Evolutionary conservation across 2,113 vertebrate genomes (phyloP).

Genomic region (Zosterops pallidus): DNA sequence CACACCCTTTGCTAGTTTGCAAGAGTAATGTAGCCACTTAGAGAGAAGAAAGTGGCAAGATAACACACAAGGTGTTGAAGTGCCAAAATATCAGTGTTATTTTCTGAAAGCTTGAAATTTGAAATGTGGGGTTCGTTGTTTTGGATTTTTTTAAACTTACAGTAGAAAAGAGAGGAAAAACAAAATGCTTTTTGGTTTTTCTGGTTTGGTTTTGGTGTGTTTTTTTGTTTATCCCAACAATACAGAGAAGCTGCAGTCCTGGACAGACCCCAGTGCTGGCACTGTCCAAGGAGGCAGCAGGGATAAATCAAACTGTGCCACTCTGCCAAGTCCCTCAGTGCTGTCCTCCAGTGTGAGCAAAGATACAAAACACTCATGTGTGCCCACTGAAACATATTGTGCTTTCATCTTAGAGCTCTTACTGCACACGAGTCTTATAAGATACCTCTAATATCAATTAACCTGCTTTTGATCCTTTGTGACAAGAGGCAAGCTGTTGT

Average conservation of each 20-base stretch:
- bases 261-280: background rate
- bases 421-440: background rate
- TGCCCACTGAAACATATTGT: background rate
- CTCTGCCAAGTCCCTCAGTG: accelerated
- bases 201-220: background rate
- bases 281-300: background rate
- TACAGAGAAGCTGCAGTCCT: background rate
- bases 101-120: background rate
- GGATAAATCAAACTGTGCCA: background rate
- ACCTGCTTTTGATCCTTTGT: background rate
- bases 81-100: background rate
- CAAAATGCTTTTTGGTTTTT: background rate
- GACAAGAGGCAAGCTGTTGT: background rate
- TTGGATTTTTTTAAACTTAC: background rate
- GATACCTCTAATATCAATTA: background rate
- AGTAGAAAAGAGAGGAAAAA: background rate
- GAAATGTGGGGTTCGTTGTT: background rate
- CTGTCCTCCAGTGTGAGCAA: background rate
- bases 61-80: background rate
- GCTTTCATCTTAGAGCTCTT: background rate
- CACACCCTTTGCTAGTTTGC: background rate
- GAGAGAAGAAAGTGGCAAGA: background rate
- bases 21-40: background rate
- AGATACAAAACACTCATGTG: background rate
- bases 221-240: background rate